phyloP scores from a whole-genome alignment of 2,113 vertebrate genomes.

The Excalfactoria chinensis region DNA sequence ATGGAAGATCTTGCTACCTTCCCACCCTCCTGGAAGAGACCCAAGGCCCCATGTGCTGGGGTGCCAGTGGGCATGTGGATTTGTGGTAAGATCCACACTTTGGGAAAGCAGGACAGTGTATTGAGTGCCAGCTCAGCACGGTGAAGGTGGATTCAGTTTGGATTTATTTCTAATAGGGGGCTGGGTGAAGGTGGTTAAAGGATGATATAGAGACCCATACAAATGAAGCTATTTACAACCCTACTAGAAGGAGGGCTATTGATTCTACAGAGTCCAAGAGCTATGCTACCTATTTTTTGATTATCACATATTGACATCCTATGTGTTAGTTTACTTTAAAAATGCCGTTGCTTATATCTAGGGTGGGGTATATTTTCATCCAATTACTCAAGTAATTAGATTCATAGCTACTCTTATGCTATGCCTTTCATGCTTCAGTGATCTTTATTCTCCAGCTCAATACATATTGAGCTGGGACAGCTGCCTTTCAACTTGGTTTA shows the following conservation, averaged over 20 bases:
- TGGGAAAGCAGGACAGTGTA: not conserved
- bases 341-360: not conserved
- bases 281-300: not conserved
- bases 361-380: slow-evolving; percentile 9
- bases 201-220: not conserved
- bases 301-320: slow-evolving; percentile 24
- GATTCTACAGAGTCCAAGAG: slow-evolving; percentile 15
- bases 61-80: not conserved
- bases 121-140: not conserved
- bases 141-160: not conserved
- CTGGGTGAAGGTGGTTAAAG: not conserved
- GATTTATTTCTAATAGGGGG: not conserved
- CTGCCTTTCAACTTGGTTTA: slow-evolving; percentile 21
- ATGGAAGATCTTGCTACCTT: not conserved
- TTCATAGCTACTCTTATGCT: slow-evolving; percentile 3
- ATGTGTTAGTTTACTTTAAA: not conserved
- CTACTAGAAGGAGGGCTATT: not conserved
- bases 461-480: slow-evolving; percentile 50
- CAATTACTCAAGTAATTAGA: slow-evolving; percentile 51
- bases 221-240: not conserved
- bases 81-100: not conserved
- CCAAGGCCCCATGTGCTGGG: too few species aligned
- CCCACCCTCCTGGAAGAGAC: not conserved
- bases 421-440: slow-evolving; percentile 30
- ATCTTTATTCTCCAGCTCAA: slow-evolving; percentile 50